phyloP scores from a whole-genome alignment of 2,888 invertebrate species.

The Smittia aterrima region DNA sequence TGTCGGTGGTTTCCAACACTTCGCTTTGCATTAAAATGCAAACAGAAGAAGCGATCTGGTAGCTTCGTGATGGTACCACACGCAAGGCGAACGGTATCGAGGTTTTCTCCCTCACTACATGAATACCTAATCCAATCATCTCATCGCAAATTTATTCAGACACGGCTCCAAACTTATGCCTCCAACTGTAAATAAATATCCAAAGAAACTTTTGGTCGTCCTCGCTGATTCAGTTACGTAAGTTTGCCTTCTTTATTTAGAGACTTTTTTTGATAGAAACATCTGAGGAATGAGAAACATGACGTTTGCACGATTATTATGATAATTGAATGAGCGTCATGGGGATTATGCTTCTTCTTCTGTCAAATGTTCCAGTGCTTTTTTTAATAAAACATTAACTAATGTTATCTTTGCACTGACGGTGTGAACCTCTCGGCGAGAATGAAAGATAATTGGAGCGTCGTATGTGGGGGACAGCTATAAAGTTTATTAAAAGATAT shows the following conservation, averaged over 20 bases:
- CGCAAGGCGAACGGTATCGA: no score
- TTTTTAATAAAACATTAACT: not conserved
- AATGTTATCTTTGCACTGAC: no score
- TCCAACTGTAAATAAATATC: not conserved
- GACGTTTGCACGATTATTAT: not conserved
- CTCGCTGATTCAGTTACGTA: not conserved
- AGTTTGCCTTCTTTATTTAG: not conserved
- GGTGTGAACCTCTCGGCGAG: not conserved
- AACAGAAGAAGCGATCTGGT: no score
- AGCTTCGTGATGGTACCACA: no score
- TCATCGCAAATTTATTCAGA: not conserved
- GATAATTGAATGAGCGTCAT: not conserved
- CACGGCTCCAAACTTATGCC: not conserved
- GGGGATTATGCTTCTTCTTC: no score
- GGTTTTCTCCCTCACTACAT: not conserved
- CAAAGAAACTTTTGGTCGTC: not conserved
- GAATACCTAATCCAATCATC: not conserved
- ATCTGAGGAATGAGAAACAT: not conserved
- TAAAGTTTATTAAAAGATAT: no score
- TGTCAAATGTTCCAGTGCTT: not conserved
- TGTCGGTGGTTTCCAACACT: no score
- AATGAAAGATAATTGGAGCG: no score
- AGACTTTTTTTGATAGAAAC: not conserved
- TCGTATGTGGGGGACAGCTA: no score
- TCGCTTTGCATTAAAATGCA: no score